Conservation (phyloP, 2,888 invertebrate genomes). For the Acronicta alni region DNA sequence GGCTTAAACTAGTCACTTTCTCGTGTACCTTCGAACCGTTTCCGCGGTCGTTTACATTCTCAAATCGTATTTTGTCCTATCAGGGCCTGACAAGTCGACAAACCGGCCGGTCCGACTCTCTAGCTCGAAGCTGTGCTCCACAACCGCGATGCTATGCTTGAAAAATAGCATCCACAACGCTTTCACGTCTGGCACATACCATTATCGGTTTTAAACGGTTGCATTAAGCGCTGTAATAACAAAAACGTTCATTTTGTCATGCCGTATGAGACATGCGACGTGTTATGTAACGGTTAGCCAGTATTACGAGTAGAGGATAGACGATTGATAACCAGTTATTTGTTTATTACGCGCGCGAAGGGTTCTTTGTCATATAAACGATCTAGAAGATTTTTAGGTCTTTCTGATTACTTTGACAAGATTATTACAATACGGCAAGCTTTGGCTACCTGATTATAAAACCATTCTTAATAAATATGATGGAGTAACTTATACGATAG, state of each 20-base stretch:
- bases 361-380: conserved; percentile 44
- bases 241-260: conserved; percentile 35
- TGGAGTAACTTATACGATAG: too few species aligned
- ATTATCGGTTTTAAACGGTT: conserved; percentile 45
- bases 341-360: conserved; percentile 47
- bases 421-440: too few species aligned
- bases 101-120: conserved; percentile 30
- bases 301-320: conserved; percentile 41
- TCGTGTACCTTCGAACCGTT: conserved; percentile 25
- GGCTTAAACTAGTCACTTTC: conserved; percentile 33
- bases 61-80: conserved; percentile 35
- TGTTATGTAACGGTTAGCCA: conserved; percentile 44
- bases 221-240: conserved; percentile 35
- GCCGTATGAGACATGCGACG: conserved; percentile 53
- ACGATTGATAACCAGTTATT: conserved; percentile 56
- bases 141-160: conserved; percentile 26
- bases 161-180: conserved; percentile 22
- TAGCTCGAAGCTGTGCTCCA: conserved; percentile 24
- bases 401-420: too few species aligned
- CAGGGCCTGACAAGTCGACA: conserved; percentile 29
- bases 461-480: too few species aligned
- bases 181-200: conserved; percentile 46
- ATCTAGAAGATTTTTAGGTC: too few species aligned
- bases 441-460: too few species aligned
- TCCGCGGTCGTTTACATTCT: conserved; percentile 43